These are phyloP conservation scores for Channa maculata DNA, from an alignment of 2,113 vertebrate genomes.

Conservation along the genomic window DNA sequence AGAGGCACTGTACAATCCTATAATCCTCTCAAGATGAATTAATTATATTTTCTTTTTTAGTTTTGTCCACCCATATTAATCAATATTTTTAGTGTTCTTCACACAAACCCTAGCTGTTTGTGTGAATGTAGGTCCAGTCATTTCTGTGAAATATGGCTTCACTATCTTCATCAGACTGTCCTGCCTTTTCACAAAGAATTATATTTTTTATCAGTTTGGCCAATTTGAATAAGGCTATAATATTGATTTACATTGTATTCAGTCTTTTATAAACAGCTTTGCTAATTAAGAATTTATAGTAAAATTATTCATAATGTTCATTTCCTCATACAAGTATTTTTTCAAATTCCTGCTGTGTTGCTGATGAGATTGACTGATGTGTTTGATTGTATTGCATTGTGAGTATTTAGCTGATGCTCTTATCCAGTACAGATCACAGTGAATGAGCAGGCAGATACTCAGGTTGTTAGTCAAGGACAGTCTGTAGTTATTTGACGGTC, in stretches of 20 bases:
- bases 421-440: constrained; percentile 1
- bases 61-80: no score
- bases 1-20: no score
- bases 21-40: no score
- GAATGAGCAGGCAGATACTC: constrained; percentile 35
- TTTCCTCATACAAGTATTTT: background rate
- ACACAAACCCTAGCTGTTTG: no score
- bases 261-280: constrained; percentile 1
- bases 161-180: background rate
- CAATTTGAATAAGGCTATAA: background rate
- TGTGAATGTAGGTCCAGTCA: background rate
- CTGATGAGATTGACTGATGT: background rate
- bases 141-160: background rate
- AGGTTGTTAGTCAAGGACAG: constrained; percentile 50
- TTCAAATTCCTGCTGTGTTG: constrained; percentile 1
- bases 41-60: no score
- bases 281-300: background rate
- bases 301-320: constrained; percentile 23
- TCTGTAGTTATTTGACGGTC: background rate
- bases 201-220: background rate
- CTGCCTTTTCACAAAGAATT: background rate
- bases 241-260: constrained; percentile 35
- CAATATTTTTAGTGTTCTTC: background rate
- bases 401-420: constrained; percentile 28
- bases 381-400: constrained; percentile 37